Base-by-base conservation (phyloP, 2,888 invertebrate genomes). In the Drosophila siamana region DNA sequence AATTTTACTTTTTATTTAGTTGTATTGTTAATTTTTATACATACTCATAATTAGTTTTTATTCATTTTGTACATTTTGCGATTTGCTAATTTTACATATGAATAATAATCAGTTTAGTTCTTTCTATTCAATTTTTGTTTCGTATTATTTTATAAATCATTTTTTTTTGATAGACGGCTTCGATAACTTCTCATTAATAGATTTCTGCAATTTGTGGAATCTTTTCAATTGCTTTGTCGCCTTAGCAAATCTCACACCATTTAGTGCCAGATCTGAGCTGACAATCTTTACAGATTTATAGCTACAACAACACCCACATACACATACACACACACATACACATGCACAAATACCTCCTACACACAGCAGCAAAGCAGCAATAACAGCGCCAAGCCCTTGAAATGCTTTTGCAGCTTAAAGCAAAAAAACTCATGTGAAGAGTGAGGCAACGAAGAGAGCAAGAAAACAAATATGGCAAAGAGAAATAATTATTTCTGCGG, bases 401-500 rank as follows among this genome's bases (percentile, higher is more conserved):
- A 59, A 41, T 41, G 22, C 16, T 51, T 30, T 55, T 36, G 61
- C 44, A 33, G 38, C 59, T 43, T 19, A 57, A 7, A 51, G 54
- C 50, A 40, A 44, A 56, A 59, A 55, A 19, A n/a, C n/a, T n/a
- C n/a, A n/a, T n/a, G 19, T 47, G n/a, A 33, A 19, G 15, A 8
- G 36, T 2, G 7, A 38, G 13, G 13, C 15, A 9, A 8, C 30
- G 24, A 13, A 33, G 43, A n/a, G n/a, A 33, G 61, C n/a, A 1
- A 33, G 33, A 11, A 77, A 69, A 57, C 78, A 80, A 83, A 83
- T 86, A 82, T 74, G 80, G 86, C 82, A 74, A 88, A 64, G 59
- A 88, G 70, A 83, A 86, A 83, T 88, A 88, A 83, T 83, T 83
- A 83, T 83, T 82, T 83, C 50, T 88, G 88, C 74, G 83, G 88